These are phyloP conservation scores for Typhlichthys eigenmanni DNA, from an alignment of 2,797 vertebrate species.

Conservation along the genomic window DNA sequence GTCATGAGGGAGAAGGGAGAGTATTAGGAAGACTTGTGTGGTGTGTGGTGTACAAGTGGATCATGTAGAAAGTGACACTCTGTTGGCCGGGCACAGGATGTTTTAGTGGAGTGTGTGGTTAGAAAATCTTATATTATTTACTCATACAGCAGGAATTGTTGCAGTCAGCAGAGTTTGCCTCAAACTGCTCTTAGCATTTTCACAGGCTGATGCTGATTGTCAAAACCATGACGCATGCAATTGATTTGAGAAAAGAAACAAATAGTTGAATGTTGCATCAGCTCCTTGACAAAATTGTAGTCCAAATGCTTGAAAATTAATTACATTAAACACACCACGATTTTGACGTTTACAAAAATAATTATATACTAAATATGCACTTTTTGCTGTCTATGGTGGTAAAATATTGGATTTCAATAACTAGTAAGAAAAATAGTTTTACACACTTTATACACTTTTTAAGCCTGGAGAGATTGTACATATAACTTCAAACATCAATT, in stretches of 20 bases:
- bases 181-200: constrained; percentile 18
- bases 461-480: too few relatives aligned
- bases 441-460: too few relatives aligned
- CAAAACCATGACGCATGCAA: not conserved
- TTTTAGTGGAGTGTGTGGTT: constrained; percentile 54
- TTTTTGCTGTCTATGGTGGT: too few relatives aligned
- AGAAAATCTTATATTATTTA: constrained; percentile 36
- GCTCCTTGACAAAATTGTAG: constrained; percentile 2
- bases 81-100: constrained; percentile 34
- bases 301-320: not conserved
- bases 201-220: not conserved
- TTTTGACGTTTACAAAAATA: too few relatives aligned
- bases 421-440: too few relatives aligned
- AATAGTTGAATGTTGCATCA: not conserved
- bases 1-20: constrained; percentile 45
- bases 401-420: too few relatives aligned
- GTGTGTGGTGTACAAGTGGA: constrained; percentile 41
- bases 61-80: constrained; percentile 38
- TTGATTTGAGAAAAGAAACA: not conserved
- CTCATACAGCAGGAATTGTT: constrained; percentile 31
- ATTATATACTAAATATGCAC: too few relatives aligned
- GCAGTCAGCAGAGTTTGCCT: constrained; percentile 27
- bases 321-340: too few relatives aligned
- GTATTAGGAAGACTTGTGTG: constrained; percentile 47
- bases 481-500: not conserved